Evolutionary conservation across 2,113 vertebrate genomes (phyloP), one percentile per base, ranked within the genome.

Genomic region (Platichthys flesus): DNA sequence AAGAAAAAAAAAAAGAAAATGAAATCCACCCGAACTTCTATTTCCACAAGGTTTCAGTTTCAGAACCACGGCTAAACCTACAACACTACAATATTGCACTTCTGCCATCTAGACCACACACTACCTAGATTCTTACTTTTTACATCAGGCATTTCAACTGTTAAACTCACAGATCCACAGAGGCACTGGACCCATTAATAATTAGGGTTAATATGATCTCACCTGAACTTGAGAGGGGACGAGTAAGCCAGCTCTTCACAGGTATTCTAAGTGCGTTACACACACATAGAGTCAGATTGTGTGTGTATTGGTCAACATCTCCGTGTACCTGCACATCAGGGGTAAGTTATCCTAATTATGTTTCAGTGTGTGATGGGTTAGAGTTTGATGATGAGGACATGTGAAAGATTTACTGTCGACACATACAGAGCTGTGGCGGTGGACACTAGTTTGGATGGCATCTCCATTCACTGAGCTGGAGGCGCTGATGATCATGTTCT

Each of bases 391-490:
- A 67, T 7, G 23, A 67, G 60, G 24, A 68, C 61, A 31, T 28
- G 55, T 60, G 12, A 24, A 23, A 9, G 0, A 14, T 71, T 55
- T 26, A 62, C 37, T 49, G 28, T 45, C 14, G 3, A 24, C 54
- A 56, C 2, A 28, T 47, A 35, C 49, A n/a, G 51, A 85, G 69
- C 31, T 45, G 75, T 37, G n/a, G 56, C 42, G 18, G 40, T 2
- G 10, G 55, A 24, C 9, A 23, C 31, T 63, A 65, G 89, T 52
- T 20, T 45, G 75, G 78, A 94, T 94, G 93, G 84, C 74, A 0
- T 86, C 83, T 69, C 62, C 68, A 2, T 64, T 85, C 26, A 85
- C 87, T 2, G 91, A 93, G 79, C 73, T 94, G 76, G 93, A 95
- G 78, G 83, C 24, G 56, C 15, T 85, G 61, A 84, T 54, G 2